Base-by-base conservation (phyloP, 2,797 vertebrate genomes). In the Petrocephalus sullivani region DNA sequence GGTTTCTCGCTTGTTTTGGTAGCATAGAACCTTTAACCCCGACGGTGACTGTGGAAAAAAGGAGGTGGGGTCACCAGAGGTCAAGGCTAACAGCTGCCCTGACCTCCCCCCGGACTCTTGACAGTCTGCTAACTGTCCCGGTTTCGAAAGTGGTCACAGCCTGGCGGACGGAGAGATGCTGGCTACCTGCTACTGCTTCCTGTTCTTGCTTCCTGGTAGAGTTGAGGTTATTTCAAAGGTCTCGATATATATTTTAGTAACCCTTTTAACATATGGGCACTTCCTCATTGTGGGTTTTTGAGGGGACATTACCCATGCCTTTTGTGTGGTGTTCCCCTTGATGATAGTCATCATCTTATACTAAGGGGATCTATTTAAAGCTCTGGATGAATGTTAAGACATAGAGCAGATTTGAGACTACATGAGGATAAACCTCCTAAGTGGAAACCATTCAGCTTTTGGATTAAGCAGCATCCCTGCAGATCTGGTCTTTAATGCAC, bases 361-460 rank as follows among this genome's bases (percentile, higher is more conserved):
- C 84, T 58, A 19, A 41, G 21, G 54, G 84, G 23, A 60, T 53
- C 56, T 54, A 14, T 85, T 37, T 58, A 57, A 56, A 14, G 51
- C 54, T 23, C 28, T 37, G 41, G 54, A 14, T 82, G 56, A 60
- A 58, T 81, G 28, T 46, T 37, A 23, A 82, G 37, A 88, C 37
- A 41, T 51, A 56, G 9, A 33, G 71, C 75, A 57, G 14, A n/a
- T 51, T 33, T 60, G 41, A 16, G 12, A 53, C 49, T 37, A 51
- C 4, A 60, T 87, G 14, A 41, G 16, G 57, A 6, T 86, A 28
- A 87, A 57, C n/a, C 64, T 78, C 9, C 78, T 19, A 46, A 87
- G 37, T 81, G 88, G 71, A 21, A 89, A 61, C 53, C 14, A 8
- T 14, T 82, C 85, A 56, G 37, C 64, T 58, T 67, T 41, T 89